phyloP scores from a whole-genome alignment of 2,113 vertebrate genomes.

The Copsychus sechellarum region DNA sequence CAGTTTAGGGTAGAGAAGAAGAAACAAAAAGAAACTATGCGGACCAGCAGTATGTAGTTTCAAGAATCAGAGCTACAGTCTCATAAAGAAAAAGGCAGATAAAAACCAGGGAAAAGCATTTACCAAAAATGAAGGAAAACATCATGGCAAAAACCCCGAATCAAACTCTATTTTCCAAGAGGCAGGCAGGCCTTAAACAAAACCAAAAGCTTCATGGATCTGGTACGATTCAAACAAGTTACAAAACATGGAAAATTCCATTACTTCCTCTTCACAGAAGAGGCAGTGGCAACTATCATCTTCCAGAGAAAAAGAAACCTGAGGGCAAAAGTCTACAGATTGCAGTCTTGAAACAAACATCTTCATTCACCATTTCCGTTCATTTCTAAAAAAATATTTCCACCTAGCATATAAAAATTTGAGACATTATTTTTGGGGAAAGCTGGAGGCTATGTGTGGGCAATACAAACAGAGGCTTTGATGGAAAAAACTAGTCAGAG shows the following conservation, averaged over 20 bases:
- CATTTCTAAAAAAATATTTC: background rate
- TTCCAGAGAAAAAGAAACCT: constrained; percentile 8
- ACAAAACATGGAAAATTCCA: constrained; percentile 29
- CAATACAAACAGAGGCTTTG: background rate
- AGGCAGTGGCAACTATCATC: background rate
- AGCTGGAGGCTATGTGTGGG: background rate
- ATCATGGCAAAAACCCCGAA: background rate
- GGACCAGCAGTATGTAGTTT: background rate
- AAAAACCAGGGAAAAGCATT: background rate
- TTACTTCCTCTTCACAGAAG: background rate
- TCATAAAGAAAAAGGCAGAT: background rate
- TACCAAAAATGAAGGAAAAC: background rate
- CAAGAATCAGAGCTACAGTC: background rate
- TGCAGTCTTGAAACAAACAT: background rate
- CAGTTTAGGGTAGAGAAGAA: background rate
- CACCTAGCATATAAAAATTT: background rate
- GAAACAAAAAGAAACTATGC: background rate
- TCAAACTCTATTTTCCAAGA: background rate
- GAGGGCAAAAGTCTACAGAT: background rate
- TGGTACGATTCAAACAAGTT: background rate
- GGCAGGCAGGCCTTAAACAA: background rate
- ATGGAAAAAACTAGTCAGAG: background rate
- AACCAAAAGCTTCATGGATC: background rate
- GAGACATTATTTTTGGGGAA: constrained; percentile 32
- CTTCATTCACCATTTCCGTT: background rate